Evolutionary conservation across 2,113 vertebrate species (phyloP).

Genomic region (Chamaetylas fuelleborni): DNA sequence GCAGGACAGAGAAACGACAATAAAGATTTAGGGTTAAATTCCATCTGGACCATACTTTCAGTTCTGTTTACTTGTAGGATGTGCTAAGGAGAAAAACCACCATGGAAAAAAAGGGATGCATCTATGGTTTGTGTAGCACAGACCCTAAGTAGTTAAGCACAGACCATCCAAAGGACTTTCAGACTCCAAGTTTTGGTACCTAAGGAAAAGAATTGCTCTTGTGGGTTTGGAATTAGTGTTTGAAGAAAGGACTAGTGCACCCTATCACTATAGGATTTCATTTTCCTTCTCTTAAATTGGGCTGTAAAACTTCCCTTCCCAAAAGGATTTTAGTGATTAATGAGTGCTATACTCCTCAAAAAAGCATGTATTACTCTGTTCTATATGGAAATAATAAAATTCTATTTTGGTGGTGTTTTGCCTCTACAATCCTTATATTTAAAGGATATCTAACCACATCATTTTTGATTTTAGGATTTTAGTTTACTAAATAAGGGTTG

Average conservation of each 20-base stretch:
- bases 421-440: not conserved
- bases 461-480: not conserved
- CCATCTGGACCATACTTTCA: accelerated
- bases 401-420: not conserved
- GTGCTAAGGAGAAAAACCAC: not conserved
- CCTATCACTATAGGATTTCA: not conserved
- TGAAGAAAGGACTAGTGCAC: not conserved
- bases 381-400: not conserved
- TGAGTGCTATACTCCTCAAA: not conserved
- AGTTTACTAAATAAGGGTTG: not conserved
- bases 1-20: not conserved
- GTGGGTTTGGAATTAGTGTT: not conserved
- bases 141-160: too few relatives aligned
- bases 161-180: not conserved
- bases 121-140: not conserved
- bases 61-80: not conserved
- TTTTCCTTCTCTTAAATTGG: not conserved
- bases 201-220: not conserved
- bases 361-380: not conserved
- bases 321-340: not conserved
- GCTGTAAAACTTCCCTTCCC: not conserved
- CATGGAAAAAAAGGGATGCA: not conserved
- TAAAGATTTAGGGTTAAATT: not conserved
- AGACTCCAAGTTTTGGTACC: not conserved
- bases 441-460: not conserved